Percentiles rank a stretch among this genome's conserved stretches.
Conservation (phyloP, 2,113 vertebrate genomes). For the Pedetes capensis region DNA sequence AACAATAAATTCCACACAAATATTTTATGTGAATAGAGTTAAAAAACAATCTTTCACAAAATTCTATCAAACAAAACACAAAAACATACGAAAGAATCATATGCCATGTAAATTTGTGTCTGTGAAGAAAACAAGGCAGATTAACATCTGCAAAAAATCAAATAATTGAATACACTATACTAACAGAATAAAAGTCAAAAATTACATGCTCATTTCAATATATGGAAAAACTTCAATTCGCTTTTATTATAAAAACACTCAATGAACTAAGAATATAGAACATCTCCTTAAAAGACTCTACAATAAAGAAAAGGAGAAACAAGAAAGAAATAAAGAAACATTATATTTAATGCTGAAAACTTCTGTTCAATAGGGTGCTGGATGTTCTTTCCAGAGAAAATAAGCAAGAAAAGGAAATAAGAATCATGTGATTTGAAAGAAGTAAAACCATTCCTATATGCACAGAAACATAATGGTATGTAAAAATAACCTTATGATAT, state of each 20-base stretch:
- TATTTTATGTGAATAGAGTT: not conserved
- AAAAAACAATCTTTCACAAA: not conserved
- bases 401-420: not conserved
- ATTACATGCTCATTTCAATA: not conserved
- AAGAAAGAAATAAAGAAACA: rapidly evolving
- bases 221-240: not conserved
- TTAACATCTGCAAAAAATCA: not conserved
- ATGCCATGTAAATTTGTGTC: not conserved
- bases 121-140: not conserved
- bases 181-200: not conserved
- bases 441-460: not conserved
- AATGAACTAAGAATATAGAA: not conserved
- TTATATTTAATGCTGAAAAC: too few relatives aligned
- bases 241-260: not conserved
- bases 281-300: not conserved
- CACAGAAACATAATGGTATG: not conserved
- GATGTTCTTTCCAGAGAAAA: not conserved
- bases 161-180: not conserved
- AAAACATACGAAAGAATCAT: not conserved
- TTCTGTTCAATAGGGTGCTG: not conserved
- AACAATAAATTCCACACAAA: not conserved
- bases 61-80: not conserved
- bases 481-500: not conserved
- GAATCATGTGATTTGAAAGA: not conserved
- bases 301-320: not conserved